A percentile compares a stretch with the other conserved stretches of the same genome.
These are phyloP conservation scores for Emydocephalus ijimae DNA, from an alignment of 2,113 vertebrate genomes.

Conservation along the genomic window DNA sequence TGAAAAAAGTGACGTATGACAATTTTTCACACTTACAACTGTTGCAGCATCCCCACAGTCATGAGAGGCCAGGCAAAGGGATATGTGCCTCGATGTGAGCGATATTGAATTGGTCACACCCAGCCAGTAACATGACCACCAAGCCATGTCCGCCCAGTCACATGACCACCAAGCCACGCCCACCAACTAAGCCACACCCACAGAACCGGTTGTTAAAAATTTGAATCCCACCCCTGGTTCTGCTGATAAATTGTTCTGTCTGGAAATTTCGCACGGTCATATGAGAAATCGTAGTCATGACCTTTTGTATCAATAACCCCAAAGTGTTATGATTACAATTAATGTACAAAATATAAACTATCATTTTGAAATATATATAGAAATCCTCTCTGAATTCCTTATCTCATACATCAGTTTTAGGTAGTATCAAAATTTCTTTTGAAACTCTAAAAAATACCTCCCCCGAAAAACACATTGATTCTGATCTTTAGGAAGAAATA, in stretches of 20 bases:
- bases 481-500: background rate
- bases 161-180: no score
- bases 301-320: background rate
- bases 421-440: background rate
- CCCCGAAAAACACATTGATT: background rate
- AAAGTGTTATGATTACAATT: background rate
- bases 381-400: background rate
- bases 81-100: no score
- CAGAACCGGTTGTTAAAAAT: no score
- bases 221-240: background rate
- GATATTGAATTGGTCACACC: no score
- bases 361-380: background rate
- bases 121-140: no score
- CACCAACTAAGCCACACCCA: no score
- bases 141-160: no score
- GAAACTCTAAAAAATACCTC: background rate
- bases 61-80: no score
- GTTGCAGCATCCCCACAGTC: no score
- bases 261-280: background rate
- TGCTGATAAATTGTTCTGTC: background rate
- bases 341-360: background rate
- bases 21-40: no score
- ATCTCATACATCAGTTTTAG: background rate
- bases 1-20: no score
- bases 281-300: no score